These are phyloP conservation scores for Bovichtus diacanthus DNA, from an alignment of 2,797 vertebrate species.

Conservation along the genomic window DNA sequence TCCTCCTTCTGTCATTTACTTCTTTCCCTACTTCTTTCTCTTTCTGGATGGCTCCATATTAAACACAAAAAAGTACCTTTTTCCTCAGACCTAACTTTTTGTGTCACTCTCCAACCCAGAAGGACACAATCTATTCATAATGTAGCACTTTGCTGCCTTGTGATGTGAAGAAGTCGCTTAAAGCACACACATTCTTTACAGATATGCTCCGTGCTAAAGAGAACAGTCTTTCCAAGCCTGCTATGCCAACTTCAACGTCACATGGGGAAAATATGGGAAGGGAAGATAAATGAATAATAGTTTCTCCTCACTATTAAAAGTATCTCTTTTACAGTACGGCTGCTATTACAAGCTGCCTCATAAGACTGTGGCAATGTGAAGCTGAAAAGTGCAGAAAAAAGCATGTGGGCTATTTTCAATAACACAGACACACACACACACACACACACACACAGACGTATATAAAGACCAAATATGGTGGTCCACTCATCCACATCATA, in stretches of 20 bases:
- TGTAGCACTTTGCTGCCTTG: constrained; percentile 7
- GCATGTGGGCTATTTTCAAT: constrained; percentile 16
- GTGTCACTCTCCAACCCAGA: constrained; percentile 1
- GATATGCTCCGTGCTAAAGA: background rate
- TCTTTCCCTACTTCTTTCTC: constrained; percentile 18
- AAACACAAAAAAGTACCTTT: constrained; percentile 4
- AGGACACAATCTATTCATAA: background rate
- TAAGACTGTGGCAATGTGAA: constrained; percentile 5
- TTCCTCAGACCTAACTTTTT: constrained; percentile 1
- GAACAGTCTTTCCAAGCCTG: background rate
- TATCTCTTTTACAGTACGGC: background rate
- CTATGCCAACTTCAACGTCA: background rate
- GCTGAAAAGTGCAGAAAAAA: background rate
- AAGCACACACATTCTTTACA: background rate
- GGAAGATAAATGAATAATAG: constrained; percentile 4
- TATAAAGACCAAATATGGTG: constrained; percentile 26
- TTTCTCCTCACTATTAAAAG: background rate
- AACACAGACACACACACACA: constrained; percentile 11
- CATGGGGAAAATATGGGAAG: constrained; percentile 8
- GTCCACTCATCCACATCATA: constrained; percentile 51
- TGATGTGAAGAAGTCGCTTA: constrained; percentile 10
- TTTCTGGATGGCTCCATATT: background rate
- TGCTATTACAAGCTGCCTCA: constrained; percentile 10
- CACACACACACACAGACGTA: constrained; percentile 16
- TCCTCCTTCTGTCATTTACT: constrained; percentile 25